A percentile compares a stretch with the other conserved stretches of the same genome.
phyloP scores from a whole-genome alignment of 2,888 invertebrate species.

The Sipha maydis region DNA sequence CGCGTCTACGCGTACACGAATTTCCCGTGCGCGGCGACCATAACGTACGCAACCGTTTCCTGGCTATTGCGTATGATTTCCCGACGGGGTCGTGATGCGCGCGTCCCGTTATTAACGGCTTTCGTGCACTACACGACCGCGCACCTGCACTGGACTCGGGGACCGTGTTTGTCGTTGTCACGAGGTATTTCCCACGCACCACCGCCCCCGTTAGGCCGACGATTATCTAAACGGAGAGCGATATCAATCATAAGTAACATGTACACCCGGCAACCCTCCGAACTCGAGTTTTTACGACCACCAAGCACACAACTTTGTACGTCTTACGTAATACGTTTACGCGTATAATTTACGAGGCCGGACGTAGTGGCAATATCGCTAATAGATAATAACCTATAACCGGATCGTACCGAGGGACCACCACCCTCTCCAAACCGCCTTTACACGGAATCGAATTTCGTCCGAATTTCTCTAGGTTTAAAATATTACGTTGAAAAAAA shows the following conservation, averaged over 20 bases:
- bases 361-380: no score
- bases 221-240: background rate
- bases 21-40: no score
- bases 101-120: slow-evolving; percentile 2
- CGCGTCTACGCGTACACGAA: background rate
- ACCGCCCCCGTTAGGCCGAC: background rate
- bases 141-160: background rate
- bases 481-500: no score
- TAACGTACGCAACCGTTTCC: background rate
- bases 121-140: background rate
- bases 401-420: no score
- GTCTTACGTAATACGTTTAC: background rate
- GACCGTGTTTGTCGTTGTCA: background rate
- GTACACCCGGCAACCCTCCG: background rate
- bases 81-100: slow-evolving; percentile 20
- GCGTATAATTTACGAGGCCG: no score
- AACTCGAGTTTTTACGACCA: background rate
- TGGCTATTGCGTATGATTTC: slow-evolving; percentile 6
- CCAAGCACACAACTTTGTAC: background rate
- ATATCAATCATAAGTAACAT: background rate
- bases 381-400: no score
- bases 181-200: background rate
- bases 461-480: no score
- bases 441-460: no score
- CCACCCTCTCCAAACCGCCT: no score